Percentiles rank a stretch among this genome's conserved stretches.
These are phyloP conservation scores for Oscheius onirici DNA, from an alignment of 2,888 invertebrate genomes.

Conservation along the genomic window DNA sequence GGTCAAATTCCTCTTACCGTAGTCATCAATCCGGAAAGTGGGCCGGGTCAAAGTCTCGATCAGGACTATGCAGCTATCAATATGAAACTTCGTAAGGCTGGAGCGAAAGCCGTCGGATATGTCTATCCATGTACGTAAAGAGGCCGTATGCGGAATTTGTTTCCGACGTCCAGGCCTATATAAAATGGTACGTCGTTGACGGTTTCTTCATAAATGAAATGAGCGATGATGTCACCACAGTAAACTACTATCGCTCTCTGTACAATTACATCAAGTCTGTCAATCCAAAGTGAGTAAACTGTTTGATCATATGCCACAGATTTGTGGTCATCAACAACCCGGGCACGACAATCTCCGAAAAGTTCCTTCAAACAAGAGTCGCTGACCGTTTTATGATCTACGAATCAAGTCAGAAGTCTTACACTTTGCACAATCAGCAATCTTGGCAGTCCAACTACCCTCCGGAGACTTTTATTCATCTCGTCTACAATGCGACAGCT, in stretches of 20 bases:
- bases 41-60: conserved; percentile 4
- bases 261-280: conserved; percentile 17
- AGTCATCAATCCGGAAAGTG: conserved; percentile 11
- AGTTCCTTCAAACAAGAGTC: neutral
- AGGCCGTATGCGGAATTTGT: neutral
- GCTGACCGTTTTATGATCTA: conserved; percentile 12
- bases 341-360: conserved; percentile 2
- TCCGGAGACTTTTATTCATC: conserved; percentile 1
- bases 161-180: neutral
- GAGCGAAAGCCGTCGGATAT: neutral
- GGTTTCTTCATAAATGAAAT: conserved; percentile 21
- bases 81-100: neutral
- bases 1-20: neutral
- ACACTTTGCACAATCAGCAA: neutral
- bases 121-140: neutral
- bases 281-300: neutral
- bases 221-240: neutral
- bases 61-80: neutral
- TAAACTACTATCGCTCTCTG: conserved; percentile 10
- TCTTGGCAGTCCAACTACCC: neutral
- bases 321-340: conserved; percentile 15
- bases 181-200: conserved; percentile 4
- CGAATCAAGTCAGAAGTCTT: neutral
- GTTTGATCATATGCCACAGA: neutral
- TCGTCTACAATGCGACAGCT: conserved; percentile 4